Evolutionary conservation across 2,888 invertebrate species (phyloP).

Genomic region (Folsomia candida): DNA sequence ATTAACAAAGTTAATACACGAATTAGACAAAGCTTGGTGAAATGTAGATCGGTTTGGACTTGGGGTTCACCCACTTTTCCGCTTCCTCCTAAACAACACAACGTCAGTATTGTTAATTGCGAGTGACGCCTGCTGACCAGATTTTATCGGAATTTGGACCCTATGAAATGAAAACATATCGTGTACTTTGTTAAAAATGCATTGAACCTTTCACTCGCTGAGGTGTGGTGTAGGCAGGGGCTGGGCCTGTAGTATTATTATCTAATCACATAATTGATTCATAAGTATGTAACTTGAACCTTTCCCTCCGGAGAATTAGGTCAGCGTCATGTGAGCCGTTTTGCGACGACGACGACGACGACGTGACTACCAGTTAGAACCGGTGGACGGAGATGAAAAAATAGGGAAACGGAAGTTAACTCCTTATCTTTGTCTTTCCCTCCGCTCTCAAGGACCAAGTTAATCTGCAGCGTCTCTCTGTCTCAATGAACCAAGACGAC

Average conservation of each 20-base stretch:
- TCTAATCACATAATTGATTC: too few relatives aligned
- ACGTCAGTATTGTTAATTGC: not conserved
- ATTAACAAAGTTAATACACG: conserved; percentile 1
- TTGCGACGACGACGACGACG: too few relatives aligned
- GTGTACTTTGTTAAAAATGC: too few relatives aligned
- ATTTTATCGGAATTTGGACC: not conserved
- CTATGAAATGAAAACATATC: too few relatives aligned
- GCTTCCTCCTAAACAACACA: not conserved
- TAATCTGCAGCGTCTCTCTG: not conserved
- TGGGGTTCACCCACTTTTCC: not conserved
- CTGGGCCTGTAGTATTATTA: too few relatives aligned
- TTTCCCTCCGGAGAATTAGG: too few relatives aligned
- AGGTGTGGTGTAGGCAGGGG: too few relatives aligned
- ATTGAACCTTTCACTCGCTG: too few relatives aligned
- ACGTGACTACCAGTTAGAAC: too few relatives aligned
- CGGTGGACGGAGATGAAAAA: too few relatives aligned
- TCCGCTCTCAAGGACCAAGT: not conserved
- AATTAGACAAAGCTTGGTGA: not conserved
- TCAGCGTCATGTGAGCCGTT: too few relatives aligned
- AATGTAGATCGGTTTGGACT: not conserved
- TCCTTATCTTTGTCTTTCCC: not conserved
- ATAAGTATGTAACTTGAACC: too few relatives aligned
- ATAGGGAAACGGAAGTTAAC: not conserved
- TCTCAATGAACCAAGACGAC: not conserved
- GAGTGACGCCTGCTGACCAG: not conserved